Evolutionary conservation across 2,113 vertebrate species (phyloP), one percentile per base, ranked within the genome.

Genomic region (Rutilus rutilus): DNA sequence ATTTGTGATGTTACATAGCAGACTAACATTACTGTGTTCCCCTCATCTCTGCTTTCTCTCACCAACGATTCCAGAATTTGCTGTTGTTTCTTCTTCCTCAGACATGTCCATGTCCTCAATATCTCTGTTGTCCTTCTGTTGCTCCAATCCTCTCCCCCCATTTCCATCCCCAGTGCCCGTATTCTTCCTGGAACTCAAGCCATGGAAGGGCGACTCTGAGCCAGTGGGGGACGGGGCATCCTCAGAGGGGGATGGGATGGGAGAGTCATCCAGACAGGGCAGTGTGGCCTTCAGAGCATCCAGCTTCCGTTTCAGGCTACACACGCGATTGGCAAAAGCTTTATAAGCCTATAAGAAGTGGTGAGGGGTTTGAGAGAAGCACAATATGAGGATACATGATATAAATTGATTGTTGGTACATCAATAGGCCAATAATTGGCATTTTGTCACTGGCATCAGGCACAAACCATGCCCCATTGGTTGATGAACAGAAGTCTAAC

Each of bases 71-170:
- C 93, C 92, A 0, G 95, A 89, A 78, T 69, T 74, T 45, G 0
- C 92, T 42, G 1, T 91, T 85, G 0, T 94, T 10, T 88, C 95
- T 78, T 99, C 97, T 82, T 97, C 96, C 0, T 99, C 97, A 0
- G 98, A 99, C 82, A 99, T 94, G n/a, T 99, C 98, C 97, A 99
- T 98, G 92, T 99, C 98, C 47, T 99, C 97, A 86, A 95, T 95
- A 0, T 97, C 96, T 47, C 95, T 91, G 71, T 97, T 97, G 87
- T 98, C 97, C 0, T 92, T 92, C 69, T 83, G 85, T 17, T 69
- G 92, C 62, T 95, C 94, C 92, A 92, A 79, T 4, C 54, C 93
- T 59, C 91, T 93, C 7, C 91, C 93, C 7, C 60, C 60, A 3
- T 94, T 94, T 81, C 93, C 86, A 45, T 95, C 93, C 27, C 91